Evolutionary conservation across 2,888 invertebrate species (phyloP).

Genomic region (Leucoma salicis): DNA sequence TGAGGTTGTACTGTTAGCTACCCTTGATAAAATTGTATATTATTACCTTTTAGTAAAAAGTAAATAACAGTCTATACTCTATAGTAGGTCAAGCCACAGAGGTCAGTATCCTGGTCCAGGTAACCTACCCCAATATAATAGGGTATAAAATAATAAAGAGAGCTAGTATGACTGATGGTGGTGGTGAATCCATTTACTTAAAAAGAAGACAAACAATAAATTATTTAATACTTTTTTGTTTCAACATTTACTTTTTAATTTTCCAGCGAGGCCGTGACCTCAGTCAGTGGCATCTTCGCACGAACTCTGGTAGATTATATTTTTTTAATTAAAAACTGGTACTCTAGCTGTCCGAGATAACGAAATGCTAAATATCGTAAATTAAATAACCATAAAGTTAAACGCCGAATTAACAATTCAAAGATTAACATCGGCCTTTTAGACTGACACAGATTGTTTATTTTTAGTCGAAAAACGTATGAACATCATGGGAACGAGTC

Average conservation of each 20-base stretch:
- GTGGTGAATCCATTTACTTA: no score
- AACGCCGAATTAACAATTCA: conserved; percentile 10
- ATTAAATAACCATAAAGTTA: conserved; percentile 35
- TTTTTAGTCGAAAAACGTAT: conserved; percentile 16
- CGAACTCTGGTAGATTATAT: conserved; percentile 39
- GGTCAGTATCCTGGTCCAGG: no score
- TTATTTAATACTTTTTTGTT: background rate
- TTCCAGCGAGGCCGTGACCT: conserved; percentile 39
- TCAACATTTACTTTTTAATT: conserved; percentile 36
- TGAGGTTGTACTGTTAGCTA: conserved; percentile 32
- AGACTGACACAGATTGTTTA: conserved; percentile 17
- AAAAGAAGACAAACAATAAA: no score
- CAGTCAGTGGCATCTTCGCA: conserved; percentile 38
- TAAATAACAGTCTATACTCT: no score
- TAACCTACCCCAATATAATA: no score
- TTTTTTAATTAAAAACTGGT: conserved; percentile 49
- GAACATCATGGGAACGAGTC: conserved; percentile 22
- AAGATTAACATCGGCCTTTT: conserved; percentile 9
- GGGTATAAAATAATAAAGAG: no score
- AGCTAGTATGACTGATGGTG: no score
- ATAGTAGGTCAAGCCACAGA: no score
- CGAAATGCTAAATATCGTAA: conserved; percentile 22
- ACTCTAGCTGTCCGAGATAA: conserved; percentile 33
- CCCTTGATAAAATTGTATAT: conserved; percentile 33
- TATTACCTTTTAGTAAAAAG: no score